Evolutionary conservation across 2,113 vertebrate species (phyloP), one percentile per base, ranked within the genome.

Genomic region (Ophthalmotilapia sp.): DNA sequence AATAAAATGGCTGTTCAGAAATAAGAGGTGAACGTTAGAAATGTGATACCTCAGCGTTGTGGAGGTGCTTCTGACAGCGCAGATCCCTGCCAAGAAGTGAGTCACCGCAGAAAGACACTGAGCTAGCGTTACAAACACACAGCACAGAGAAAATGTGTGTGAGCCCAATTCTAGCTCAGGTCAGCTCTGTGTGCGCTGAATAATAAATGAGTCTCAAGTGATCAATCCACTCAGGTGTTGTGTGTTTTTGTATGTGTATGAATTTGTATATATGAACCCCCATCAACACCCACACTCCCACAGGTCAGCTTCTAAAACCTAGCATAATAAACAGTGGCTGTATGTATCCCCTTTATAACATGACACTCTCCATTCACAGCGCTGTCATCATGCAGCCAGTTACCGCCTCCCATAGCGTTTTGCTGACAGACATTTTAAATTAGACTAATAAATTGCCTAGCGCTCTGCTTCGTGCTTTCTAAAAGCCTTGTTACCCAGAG

Each of bases 361-460:
- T 92, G 93, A 93, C 93, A 92, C 58, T 49, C 86, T 90, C 92
- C 85, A 93, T 94, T 93, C 92, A 88, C 86, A 10, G 88, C 14
- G 84, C 93, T 91, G 93, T 93, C 94, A 93, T 93, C 93, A 88
- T 80, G 81, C 54, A 93, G 88, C 90, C 88, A 91, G 92, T 94
- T 92, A 93, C 58, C 31, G 53, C 87, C 90, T 94, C 94, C 93
- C 91, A 79, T 54, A 90, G 92, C 84, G 79, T 93, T 93, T 87
- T 90, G 91, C 93, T 94, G 94, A 93, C 92, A 93, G 93, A 94
- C 93, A 92, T 93, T 93, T 94, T 94, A 95, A 95, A 95, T 94
- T 91, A 94, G 92, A 91, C 94, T 94, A 95, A 95, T 95, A 92
- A 94, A 95, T 94, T 94, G 93, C 92, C 91, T 91, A 4, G 79